Evolutionary conservation across 2,888 invertebrate species (phyloP), one percentile per base, ranked within the genome.

Genomic region (Drosophila lacicola): DNA sequence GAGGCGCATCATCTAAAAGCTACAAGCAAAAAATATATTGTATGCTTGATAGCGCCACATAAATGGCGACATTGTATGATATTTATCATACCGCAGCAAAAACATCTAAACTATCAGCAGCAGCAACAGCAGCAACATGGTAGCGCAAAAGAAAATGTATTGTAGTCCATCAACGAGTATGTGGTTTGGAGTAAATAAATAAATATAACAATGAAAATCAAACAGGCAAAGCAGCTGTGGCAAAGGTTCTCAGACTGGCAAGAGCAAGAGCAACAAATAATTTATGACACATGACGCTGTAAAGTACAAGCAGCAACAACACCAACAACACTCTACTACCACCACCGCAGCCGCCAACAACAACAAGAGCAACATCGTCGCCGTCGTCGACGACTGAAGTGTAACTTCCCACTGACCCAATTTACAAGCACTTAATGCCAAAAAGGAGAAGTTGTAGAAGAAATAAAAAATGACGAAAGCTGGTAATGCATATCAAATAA

Each of bases 331-430:
- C 74, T 66, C 50, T 60, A 64, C 33, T 57, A 64, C 34, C 41
- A 72, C 13, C 57, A 58, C 55, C 42, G 58, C 39, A 54, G 44
- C 19, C 45, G 25, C 9, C 29, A 19, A 56, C 11, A 13, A 57
- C 61, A 44, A 60, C 51, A 42, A 60, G 13, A 60, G 41, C 14
- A 11, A 33, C 29, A 45, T 5, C 36, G 61, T 37, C 62, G 54
- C 41, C 63, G 41, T 39, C 57, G 54, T 29, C 66, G 64, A 44
- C 66, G 77, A 78, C 84, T 88, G 84, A 90, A 88, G 90, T 88
- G 90, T 90, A 90, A 90, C 90, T 90, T 88, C 90, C 90, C 89
- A 88, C 90, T 88, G 88, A 88, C 88, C 88, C 90, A 88, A 90
- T 88, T 88, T 90, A 89, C 90, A 87, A 84, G 80, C 88, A 88